Evolutionary conservation across 2,888 invertebrate species (phyloP), one percentile per base, ranked within the genome.

Genomic region (Rambutsinella grinnellia): DNA sequence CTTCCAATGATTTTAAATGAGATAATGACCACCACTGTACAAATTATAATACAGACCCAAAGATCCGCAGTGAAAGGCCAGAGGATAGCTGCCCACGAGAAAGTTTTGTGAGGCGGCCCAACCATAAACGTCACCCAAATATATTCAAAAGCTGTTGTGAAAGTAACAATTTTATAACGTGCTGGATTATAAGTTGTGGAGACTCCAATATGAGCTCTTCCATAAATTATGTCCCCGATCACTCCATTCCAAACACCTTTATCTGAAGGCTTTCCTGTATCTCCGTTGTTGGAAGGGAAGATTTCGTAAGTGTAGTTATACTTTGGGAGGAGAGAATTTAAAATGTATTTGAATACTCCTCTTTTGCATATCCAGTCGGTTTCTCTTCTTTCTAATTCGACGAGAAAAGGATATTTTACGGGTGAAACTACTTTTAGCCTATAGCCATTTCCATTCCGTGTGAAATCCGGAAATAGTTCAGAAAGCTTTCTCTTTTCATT

Each of bases 171-270:
- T 10, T 23, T 27, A 27, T n/a, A 65, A 0, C 60, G 65, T 2
- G 28, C 28, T 2, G 44, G 17, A 49, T 62, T 71, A 21, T 49
- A 49, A 17, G 49, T 60, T 17, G 69, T 69, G 3, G 44, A 21
- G 1, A 23, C 36, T 8, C 72, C 72, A 3, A 65, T n/a, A 44
- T 72, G 46, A 1, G 72, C 65, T 24, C 21, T 57, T 15, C 47
- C 67, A 3, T 44, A 21, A 5, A 67, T 10, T 10, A 66, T 46
- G 27, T 66, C 74, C 3, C 67, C 74, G 0, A 74, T 57, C 2
- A 66, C 60, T 0, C 61, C 67, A 21, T 36, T 61, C 74, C 74
- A 74, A 0, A 44, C 47, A 0, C 67, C 54, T 28, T 74, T 60
- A 2, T 15, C 17, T n/a, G 27, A 15, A 1, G 13, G 28, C 17